phyloP scores from a whole-genome alignment of 2,888 invertebrate species.

The Trichopoda pennipes region DNA sequence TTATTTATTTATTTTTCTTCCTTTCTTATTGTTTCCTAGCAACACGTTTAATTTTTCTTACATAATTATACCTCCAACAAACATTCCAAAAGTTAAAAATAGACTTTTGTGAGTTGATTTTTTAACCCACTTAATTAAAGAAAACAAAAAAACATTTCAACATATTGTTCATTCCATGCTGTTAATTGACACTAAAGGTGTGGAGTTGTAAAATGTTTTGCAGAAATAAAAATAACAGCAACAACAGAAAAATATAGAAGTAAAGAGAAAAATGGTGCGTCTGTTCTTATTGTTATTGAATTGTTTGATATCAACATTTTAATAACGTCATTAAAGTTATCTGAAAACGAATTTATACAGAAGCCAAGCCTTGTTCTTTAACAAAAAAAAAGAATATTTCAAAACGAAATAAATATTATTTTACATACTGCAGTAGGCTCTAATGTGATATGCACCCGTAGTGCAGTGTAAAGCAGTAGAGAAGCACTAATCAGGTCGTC shows the following conservation, averaged over 20 bases:
- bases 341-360: slow-evolving; percentile 2
- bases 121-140: slow-evolving; percentile 48
- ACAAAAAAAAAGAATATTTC: too few species aligned
- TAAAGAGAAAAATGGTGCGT: slow-evolving; percentile 49
- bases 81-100: too few species aligned
- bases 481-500: background rate
- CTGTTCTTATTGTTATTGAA: background rate
- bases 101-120: background rate
- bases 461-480: background rate
- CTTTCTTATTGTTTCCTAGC: too few species aligned
- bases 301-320: slow-evolving; percentile 19
- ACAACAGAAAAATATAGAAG: background rate
- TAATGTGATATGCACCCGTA: background rate
- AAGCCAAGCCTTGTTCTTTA: slow-evolving; percentile 58
- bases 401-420: background rate
- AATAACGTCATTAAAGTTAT: background rate
- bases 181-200: slow-evolving; percentile 32
- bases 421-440: slow-evolving; percentile 13
- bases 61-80: too few species aligned
- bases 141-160: slow-evolving; percentile 1
- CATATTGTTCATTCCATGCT: slow-evolving; percentile 12
- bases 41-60: background rate
- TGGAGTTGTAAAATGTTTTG: slow-evolving; percentile 37
- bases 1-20: too few species aligned
- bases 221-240: background rate